A percentile compares a stretch with the other conserved stretches of the same genome.
These are phyloP conservation scores for Cephus runcator DNA, from an alignment of 2,888 invertebrate genomes.

Conservation along the genomic window DNA sequence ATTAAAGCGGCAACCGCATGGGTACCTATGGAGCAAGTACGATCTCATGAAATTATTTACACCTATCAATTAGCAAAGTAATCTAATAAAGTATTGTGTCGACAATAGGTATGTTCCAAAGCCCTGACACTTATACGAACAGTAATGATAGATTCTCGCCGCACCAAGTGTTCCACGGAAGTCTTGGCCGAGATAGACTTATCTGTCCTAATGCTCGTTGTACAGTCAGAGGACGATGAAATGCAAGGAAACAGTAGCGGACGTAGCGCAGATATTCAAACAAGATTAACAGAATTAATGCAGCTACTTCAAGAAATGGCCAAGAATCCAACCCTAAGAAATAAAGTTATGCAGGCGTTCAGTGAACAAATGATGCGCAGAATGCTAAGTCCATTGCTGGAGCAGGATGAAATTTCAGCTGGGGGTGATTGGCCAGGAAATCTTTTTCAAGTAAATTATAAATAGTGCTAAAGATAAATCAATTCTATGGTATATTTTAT, in stretches of 20 bases:
- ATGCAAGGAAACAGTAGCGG: slow-evolving; percentile 25
- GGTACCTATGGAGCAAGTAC: slow-evolving; percentile 64
- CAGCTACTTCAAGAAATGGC: slow-evolving; percentile 67
- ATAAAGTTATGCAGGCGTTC: slow-evolving; percentile 62
- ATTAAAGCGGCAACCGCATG: slow-evolving; percentile 66
- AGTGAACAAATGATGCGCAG: slow-evolving; percentile 60
- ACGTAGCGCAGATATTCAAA: slow-evolving; percentile 55
- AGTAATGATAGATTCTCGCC: slow-evolving; percentile 58
- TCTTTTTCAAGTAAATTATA: slow-evolving; percentile 44
- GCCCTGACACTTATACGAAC: slow-evolving; percentile 64
- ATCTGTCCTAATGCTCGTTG: slow-evolving; percentile 63
- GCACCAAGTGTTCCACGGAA: slow-evolving; percentile 41
- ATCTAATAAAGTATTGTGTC: neutral
- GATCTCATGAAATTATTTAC: neutral
- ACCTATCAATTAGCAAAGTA: neutral
- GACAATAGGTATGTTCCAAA: slow-evolving; percentile 60
- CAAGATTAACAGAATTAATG: slow-evolving; percentile 65
- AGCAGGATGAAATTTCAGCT: slow-evolving; percentile 41
- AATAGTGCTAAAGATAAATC: no score
- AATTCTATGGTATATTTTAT: neutral
- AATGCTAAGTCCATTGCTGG: slow-evolving; percentile 64
- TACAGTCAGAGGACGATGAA: slow-evolving; percentile 56
- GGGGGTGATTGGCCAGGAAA: slow-evolving; percentile 46
- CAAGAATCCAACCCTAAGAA: slow-evolving; percentile 51
- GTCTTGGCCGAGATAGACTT: slow-evolving; percentile 62